Evolutionary conservation across 2,888 invertebrate genomes (phyloP).

Genomic region (Noctua pronuba): DNA sequence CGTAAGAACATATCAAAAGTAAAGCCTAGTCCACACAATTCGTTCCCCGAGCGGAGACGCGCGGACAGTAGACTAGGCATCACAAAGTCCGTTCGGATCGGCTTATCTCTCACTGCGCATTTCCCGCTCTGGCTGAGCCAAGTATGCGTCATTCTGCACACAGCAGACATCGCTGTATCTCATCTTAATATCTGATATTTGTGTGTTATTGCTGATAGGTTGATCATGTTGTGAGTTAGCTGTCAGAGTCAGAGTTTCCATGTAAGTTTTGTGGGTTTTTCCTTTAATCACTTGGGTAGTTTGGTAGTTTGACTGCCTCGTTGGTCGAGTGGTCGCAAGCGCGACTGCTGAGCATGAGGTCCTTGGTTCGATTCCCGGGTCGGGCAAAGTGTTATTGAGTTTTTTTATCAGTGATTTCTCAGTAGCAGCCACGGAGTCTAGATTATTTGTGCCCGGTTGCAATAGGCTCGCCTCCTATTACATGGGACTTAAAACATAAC

Average conservation of each 20-base stretch:
- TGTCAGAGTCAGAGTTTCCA: background rate
- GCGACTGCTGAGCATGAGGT: too few species aligned
- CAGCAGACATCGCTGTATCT: conserved; percentile 71
- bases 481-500: too few species aligned
- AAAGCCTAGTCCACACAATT: conserved; percentile 70
- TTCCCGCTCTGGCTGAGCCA: conserved; percentile 84
- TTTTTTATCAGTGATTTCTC: too few species aligned
- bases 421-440: too few species aligned
- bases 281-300: background rate
- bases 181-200: conserved; percentile 70
- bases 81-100: conserved; percentile 88
- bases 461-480: too few species aligned
- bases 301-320: too few species aligned
- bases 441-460: too few species aligned
- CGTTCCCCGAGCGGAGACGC: conserved; percentile 78
- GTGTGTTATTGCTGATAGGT: conserved; percentile 48
- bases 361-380: too few species aligned
- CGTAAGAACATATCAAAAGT: conserved; percentile 8
- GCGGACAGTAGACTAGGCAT: conserved; percentile 89
- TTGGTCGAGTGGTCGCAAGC: too few species aligned
- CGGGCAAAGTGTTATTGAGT: too few species aligned
- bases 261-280: background rate
- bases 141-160: conserved; percentile 83
- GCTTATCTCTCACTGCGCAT: conserved; percentile 89
- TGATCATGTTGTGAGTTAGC: background rate